Evolutionary conservation across 2,113 vertebrate species (phyloP).

Genomic region (Fukomys damarensis): DNA sequence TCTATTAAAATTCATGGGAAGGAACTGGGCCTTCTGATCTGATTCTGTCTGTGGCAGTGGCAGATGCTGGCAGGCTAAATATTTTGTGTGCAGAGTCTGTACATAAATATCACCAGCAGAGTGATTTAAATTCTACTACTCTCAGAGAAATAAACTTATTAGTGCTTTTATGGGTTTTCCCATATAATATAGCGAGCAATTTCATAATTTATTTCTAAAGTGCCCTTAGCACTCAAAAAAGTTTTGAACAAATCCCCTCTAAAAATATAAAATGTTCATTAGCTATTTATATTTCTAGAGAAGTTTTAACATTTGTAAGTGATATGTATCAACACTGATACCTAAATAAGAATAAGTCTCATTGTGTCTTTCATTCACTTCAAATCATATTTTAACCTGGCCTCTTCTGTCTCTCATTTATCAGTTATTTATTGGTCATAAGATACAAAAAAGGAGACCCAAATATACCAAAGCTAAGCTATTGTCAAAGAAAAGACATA

Average conservation of each 20-base stretch:
- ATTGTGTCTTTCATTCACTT: not conserved
- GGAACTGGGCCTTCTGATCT: constrained; percentile 64
- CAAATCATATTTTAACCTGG: not conserved
- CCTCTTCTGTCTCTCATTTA: not conserved
- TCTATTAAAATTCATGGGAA: constrained; percentile 77
- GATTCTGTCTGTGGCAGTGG: constrained; percentile 62
- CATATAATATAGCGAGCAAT: not conserved
- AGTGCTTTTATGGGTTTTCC: not conserved
- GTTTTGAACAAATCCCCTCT: not conserved
- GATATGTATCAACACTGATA: not conserved
- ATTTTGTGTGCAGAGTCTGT: constrained; percentile 76
- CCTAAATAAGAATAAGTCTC: not conserved
- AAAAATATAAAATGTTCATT: not conserved
- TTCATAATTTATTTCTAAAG: constrained; percentile 57
- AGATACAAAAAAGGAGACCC: not conserved
- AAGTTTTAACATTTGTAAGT: not conserved
- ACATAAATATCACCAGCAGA: constrained; percentile 70
- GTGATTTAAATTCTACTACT: constrained; percentile 64
- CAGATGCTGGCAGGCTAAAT: constrained; percentile 75
- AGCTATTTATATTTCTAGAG: not conserved
- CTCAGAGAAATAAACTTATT: constrained; percentile 38
- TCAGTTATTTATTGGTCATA: not conserved
- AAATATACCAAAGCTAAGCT: not conserved
- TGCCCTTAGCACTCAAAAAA: not conserved
- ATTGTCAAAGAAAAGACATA: not conserved